These are phyloP conservation scores for Sitta carolinensis DNA, from an alignment of 2,797 vertebrate species.

Conservation along the genomic window DNA sequence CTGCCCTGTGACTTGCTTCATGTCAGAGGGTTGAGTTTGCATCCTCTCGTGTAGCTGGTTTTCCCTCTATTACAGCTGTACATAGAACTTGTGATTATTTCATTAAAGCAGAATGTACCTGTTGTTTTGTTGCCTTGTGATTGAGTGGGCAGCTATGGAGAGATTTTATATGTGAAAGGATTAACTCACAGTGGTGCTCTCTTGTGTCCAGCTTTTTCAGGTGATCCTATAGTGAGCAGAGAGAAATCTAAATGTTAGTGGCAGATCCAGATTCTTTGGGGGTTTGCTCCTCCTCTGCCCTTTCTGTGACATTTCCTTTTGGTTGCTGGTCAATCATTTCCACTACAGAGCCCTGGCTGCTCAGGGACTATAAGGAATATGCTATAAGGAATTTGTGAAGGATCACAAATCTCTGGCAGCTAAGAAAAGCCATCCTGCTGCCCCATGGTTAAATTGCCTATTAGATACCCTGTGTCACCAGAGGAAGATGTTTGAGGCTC, in stretches of 20 bases:
- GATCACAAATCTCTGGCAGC: not conserved
- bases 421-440: not conserved
- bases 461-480: rapidly evolving
- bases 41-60: not conserved
- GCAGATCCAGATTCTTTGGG: not conserved
- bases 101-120: slow-evolving; percentile 49
- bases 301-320: not conserved
- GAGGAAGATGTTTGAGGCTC: not conserved
- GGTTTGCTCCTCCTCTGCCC: not conserved
- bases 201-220: not conserved
- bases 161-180: not conserved
- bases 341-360: not conserved
- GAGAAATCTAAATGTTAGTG: not conserved
- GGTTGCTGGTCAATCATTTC: not conserved
- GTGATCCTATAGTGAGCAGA: not conserved
- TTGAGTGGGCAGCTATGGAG: not conserved
- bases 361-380: not conserved
- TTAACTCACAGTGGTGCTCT: not conserved
- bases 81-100: slow-evolving; percentile 8
- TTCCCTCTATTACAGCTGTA: slow-evolving; percentile 4
- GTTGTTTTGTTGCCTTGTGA: slow-evolving; percentile 27
- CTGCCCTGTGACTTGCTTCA: rapidly evolving
- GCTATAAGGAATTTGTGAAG: not conserved
- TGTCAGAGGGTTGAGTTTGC: not conserved
- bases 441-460: not conserved